Evolutionary conservation across 1,140 invertebrate genomes (phyloP), one percentile per base, ranked within the genome.

Genomic region (Orchesella cincta): DNA sequence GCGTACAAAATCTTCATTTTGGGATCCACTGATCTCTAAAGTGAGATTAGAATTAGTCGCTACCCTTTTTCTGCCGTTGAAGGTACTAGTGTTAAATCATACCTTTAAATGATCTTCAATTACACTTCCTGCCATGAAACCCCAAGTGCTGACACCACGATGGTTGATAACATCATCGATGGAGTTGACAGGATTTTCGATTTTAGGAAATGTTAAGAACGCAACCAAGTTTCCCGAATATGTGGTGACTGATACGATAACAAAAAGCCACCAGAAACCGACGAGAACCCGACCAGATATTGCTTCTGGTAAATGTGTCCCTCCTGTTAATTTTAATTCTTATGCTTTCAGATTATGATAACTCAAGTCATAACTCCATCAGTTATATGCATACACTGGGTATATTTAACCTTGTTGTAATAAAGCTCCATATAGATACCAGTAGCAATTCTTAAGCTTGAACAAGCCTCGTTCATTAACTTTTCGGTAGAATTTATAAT

Each of bases 201-300:
- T 92, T 84, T 92, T 92, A 0, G 95, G 94, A 84, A 97, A 97
- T 0, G 96, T 97, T 12, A 98, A 88, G 83, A 96, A 96, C 2
- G 95, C 95, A 0, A 97, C 94, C 31, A 98, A 88, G 85, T 94
- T 96, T 5, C 95, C 95, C 51, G 93, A 94, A 85, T 97, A 98
- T 0, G 94, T 96, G 1, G 95, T 96, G 0, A 96, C 92, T 0
- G 96, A 87, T 0, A 97, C 92, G 75, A 97, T 88, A 1, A 95
- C 94, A 18, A 95, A 93, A 18, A 98, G 84, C 95, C 95, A 97
- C 95, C 95, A 98, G 2, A 93, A 91, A 0, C 93, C 93, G 0
- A 97, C 90, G 0, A 97, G 87, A 1, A 96, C 83, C n/a, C 95
- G 88, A n/a, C 93, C 93, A 80, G 94, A 95, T 82, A 94, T 92